Conservation (phyloP, 2,888 invertebrate species). For the Alitta virens region DNA sequence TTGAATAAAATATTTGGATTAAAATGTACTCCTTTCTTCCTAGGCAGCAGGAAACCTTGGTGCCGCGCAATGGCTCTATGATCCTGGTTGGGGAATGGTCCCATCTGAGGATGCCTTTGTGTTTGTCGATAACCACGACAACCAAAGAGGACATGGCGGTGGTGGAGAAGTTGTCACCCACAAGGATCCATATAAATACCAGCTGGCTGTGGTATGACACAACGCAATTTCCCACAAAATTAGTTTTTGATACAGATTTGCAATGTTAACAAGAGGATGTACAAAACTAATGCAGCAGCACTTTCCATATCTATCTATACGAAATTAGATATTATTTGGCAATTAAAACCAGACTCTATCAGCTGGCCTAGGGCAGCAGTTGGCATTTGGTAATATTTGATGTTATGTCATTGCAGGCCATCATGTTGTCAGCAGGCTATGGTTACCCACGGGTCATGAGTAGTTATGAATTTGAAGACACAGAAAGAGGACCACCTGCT, state of each 20-base stretch:
- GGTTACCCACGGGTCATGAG: constrained; percentile 77
- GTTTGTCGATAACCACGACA: constrained; percentile 90
- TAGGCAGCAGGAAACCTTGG: too few relatives aligned
- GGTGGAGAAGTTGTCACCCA: constrained; percentile 20
- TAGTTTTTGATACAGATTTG: neutral
- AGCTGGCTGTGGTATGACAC: neutral
- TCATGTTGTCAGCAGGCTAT: constrained; percentile 70
- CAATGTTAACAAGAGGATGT: neutral
- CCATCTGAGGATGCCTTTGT: constrained; percentile 63
- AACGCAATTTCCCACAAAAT: neutral
- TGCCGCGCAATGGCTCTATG: constrained; percentile 24
- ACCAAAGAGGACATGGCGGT: constrained; percentile 68
- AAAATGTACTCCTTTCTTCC: too few relatives aligned
- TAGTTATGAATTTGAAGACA: constrained; percentile 68
- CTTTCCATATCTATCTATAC: neutral
- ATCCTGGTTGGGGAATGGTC: constrained; percentile 37
- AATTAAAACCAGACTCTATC: neutral
- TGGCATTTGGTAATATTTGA: neutral
- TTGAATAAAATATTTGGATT: too few relatives aligned
- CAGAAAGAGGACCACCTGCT: constrained; percentile 14
- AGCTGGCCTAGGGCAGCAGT: too few relatives aligned
- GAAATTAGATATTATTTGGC: neutral
- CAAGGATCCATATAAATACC: neutral
- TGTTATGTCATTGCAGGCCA: constrained; percentile 60
- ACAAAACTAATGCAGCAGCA: neutral